Evolutionary conservation across 2,797 vertebrate genomes (phyloP).

Genomic region (Amblyraja radiata): DNA sequence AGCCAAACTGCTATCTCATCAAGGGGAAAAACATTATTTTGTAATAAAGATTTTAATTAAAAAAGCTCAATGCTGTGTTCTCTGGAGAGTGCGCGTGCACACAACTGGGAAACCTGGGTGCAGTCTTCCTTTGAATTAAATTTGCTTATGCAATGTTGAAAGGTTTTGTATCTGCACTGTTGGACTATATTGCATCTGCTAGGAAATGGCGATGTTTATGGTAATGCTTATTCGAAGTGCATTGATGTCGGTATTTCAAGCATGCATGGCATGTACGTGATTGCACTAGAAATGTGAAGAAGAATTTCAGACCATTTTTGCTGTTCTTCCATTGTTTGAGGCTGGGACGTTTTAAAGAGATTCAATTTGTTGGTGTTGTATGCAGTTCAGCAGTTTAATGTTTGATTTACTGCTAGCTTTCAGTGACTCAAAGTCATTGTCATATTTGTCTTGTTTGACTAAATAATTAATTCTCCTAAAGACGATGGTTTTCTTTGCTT

Average conservation of each 20-base stretch:
- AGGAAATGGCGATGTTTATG: background rate
- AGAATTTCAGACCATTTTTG: conserved; percentile 17
- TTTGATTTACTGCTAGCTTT: background rate
- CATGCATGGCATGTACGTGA: conserved; percentile 3
- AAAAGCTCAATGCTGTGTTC: no score
- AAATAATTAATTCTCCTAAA: background rate
- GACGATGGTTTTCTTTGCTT: background rate
- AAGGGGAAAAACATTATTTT: no score
- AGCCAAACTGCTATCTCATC: no score
- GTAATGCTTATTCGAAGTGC: conserved; percentile 3
- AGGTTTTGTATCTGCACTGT: background rate
- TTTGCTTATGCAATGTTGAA: background rate
- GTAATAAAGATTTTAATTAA: no score
- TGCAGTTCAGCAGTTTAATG: background rate
- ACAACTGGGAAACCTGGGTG: no score
- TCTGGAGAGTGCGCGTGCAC: no score
- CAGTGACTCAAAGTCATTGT: background rate
- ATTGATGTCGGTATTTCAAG: conserved; percentile 2
- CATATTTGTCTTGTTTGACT: background rate
- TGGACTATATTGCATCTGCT: background rate
- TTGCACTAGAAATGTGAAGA: conserved; percentile 17
- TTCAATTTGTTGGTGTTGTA: background rate
- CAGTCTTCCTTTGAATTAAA: background rate
- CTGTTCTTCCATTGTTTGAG: conserved; percentile 30
- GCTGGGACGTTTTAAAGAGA: background rate